A percentile compares a stretch with the other conserved stretches of the same genome.
phyloP scores from a whole-genome alignment of 2,888 invertebrate species.

The Ophion slaviceki region DNA sequence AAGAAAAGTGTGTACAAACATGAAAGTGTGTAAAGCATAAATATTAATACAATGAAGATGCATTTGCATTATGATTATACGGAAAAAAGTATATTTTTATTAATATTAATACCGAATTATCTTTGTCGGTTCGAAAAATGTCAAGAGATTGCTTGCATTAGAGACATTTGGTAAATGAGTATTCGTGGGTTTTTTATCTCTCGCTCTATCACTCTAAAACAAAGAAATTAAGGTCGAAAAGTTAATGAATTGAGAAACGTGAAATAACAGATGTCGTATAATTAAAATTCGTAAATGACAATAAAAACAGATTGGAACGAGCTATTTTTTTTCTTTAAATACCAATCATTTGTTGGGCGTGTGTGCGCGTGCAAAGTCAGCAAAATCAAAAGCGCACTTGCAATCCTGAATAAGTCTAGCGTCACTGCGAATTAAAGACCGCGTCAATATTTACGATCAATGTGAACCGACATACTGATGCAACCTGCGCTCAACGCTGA shows the following conservation, averaged over 20 bases:
- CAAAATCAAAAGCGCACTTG: background rate
- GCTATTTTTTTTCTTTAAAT: no score
- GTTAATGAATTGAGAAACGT: background rate
- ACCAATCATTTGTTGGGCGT: no score
- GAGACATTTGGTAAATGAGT: no score
- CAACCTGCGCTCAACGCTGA: background rate
- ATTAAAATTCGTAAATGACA: background rate
- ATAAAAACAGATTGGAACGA: background rate
- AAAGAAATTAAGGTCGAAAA: background rate
- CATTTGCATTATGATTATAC: background rate
- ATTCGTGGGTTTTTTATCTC: no score
- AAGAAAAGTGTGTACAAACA: no score
- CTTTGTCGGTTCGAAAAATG: background rate
- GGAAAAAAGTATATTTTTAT: background rate
- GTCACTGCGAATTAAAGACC: background rate
- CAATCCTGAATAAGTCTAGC: background rate
- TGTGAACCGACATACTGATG: background rate
- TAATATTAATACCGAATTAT: background rate
- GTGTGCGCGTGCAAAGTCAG: no score
- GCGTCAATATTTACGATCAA: constrained; percentile 4
- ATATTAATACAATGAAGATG: background rate
- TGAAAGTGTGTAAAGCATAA: no score
- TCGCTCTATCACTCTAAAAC: background rate
- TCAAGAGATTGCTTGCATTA: background rate
- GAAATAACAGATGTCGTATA: background rate